These are phyloP conservation scores for Cheilosia vernalis DNA, from an alignment of 2,888 invertebrate species.

Conservation along the genomic window DNA sequence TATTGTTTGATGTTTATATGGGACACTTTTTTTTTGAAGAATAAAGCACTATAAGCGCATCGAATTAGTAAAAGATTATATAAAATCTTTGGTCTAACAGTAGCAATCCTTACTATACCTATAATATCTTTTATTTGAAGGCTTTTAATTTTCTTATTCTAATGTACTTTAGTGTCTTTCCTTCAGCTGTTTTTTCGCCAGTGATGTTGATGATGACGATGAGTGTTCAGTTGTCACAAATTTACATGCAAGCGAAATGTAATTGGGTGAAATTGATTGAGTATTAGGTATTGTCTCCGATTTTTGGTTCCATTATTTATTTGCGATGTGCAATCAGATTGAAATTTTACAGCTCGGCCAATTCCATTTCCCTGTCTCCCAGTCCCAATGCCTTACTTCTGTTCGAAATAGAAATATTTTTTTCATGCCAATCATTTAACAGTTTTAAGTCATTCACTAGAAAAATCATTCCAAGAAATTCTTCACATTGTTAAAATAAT, in stretches of 20 bases:
- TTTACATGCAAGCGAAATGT: slow-evolving; percentile 5
- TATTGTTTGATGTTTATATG: slow-evolving; percentile 1
- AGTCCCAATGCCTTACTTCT: slow-evolving; percentile 67
- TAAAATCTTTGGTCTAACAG: slow-evolving; percentile 69
- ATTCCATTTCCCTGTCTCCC: slow-evolving; percentile 63
- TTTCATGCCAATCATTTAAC: slow-evolving; percentile 23
- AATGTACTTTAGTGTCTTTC: slow-evolving; percentile 66
- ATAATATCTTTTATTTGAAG: slow-evolving; percentile 57
- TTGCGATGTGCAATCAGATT: slow-evolving; percentile 30
- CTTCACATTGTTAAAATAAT: not conserved
- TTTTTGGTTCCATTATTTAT: slow-evolving; percentile 14
- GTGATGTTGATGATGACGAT: slow-evolving; percentile 13
- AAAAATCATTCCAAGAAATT: slow-evolving; percentile 15
- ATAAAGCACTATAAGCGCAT: slow-evolving; percentile 45
- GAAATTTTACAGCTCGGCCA: slow-evolving; percentile 64
- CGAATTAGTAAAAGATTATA: slow-evolving; percentile 30
- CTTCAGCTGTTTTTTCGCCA: slow-evolving; percentile 44
- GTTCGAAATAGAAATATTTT: slow-evolving; percentile 56
- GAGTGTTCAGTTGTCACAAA: slow-evolving; percentile 3
- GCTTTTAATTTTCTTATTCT: slow-evolving; percentile 50
- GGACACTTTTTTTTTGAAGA: slow-evolving; percentile 30
- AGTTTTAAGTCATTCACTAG: slow-evolving; percentile 15
- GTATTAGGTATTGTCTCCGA: slow-evolving; percentile 36
- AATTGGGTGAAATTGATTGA: slow-evolving; percentile 25
- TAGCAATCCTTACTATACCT: slow-evolving; percentile 50